Evolutionary conservation across 2,113 vertebrate species (phyloP), one percentile per base, ranked within the genome.

Genomic region (Polyodon spathula): DNA sequence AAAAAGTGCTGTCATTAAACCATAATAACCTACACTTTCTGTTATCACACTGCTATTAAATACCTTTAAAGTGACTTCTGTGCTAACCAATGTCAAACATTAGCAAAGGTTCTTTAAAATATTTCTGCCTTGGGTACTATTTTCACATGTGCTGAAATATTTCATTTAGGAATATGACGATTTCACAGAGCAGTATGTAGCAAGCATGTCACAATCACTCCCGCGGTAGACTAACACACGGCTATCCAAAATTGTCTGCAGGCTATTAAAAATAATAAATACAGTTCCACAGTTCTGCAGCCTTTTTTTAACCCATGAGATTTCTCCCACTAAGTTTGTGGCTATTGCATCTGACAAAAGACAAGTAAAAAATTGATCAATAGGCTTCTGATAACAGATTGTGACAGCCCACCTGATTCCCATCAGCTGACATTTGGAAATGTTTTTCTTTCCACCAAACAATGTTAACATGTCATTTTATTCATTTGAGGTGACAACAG

Each of bases 331-430:
- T 40, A 61, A 52, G 39, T n/a, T 39, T 39, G 14, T 60, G 59
- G n/a, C 50, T 12, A 16, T 15, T 8, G 15, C 59, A 61, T 9
- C 8, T 41, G 38, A 53, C 54, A 8, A 17, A 16, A 53, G 38
- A 61, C 15, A 39, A 52, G 42, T 15, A 14, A 44, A 61, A 61
- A 40, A 61, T 61, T 60, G 51, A 16, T n/a, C 6, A 39, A n/a
- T 14, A 51, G 17, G 48, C 59, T 6, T n/a, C 48, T 39, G 11
- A 48, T 15, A 40, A 53, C 59, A 61, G 14, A 37, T 56, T 3
- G 7, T 39, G 38, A 11, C 27, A 56, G 54, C 14, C 14, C 2
- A 11, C 50, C 50, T 52, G 38, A 61, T 52, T 40, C 50, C n/a
- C n/a, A n/a, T n/a, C n/a, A n/a, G n/a, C n/a, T n/a, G n/a, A n/a